Evolutionary conservation across 2,888 invertebrate species (phyloP), one percentile per base, ranked within the genome.

Genomic region (Nyleta sp.): DNA sequence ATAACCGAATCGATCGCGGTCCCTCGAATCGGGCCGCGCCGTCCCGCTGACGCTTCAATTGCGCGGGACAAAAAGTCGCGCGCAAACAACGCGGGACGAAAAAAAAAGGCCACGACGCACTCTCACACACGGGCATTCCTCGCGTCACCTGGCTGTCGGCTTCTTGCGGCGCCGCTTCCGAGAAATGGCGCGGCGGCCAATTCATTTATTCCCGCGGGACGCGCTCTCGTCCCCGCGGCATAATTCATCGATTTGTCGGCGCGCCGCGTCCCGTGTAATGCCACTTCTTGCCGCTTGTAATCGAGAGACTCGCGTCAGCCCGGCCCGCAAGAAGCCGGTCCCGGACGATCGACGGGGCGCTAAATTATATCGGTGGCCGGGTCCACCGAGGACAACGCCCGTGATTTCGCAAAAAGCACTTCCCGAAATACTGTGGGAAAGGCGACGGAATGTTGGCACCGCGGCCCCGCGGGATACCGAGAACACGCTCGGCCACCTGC

Each of bases 181-280:
- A 77, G 81, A 81, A 82, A 75, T 68, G 65, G 62, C 81, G 78
- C 57, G 64, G 50, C 84, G 85, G 83, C 82, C 85, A 87, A 88
- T 88, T 87, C 87, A 87, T 88, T 87, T 87, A 87, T 88, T 87
- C 87, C 80, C 81, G 87, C 85, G 85, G 85, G 86, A 85, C 85
- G 83, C 83, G n/a, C n/a, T n/a, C 83, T 82, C 76, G 81, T 83
- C 82, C 84, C 82, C 84, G 83, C 82, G 81, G 88, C 84, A 89
- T 89, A 89, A 88, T 89, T 85, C 83, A 83, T 87, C 89, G 88
- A 89, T 89, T 88, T 89, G 88, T 88, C 87, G 88, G 87, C 88
- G 82, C 85, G 84, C 80, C 87, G 86, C 86, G 88, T 87, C 85
- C 82, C 87, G 84, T 89, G 89, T 88, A 88, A 88, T 87, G 86